Conservation (phyloP, 2,113 vertebrate genomes). For the Lota lota region DNA sequence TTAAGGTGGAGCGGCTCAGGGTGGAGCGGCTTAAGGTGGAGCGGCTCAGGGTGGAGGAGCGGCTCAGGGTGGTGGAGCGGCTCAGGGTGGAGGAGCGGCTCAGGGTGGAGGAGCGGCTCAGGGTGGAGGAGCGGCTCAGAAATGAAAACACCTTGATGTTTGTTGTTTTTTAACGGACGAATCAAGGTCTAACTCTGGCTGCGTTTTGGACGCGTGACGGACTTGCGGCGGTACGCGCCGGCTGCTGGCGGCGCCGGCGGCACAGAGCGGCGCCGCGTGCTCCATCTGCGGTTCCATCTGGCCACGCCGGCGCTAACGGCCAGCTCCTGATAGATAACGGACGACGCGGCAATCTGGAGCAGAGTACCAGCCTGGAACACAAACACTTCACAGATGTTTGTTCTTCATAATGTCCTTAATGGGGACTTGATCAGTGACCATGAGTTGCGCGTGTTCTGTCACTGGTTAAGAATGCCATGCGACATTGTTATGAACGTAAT, state of each 20-base stretch:
- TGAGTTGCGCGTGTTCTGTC: too few relatives aligned
- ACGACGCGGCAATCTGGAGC: slow-evolving; percentile 56
- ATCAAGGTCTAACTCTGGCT: slow-evolving; percentile 53
- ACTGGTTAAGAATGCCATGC: too few relatives aligned
- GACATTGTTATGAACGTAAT: too few relatives aligned
- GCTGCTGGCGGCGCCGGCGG: slow-evolving; percentile 45
- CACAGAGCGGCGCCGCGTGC: slow-evolving; percentile 43
- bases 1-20: slow-evolving; percentile 19
- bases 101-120: too few relatives aligned
- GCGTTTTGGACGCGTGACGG: slow-evolving; percentile 49
- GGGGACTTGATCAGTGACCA: too few relatives aligned
- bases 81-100: too few relatives aligned
- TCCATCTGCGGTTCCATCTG: slow-evolving; percentile 78
- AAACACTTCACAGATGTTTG: too few relatives aligned
- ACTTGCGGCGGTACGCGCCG: slow-evolving; percentile 47
- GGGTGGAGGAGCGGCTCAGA: too few relatives aligned
- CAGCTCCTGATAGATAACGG: too few relatives aligned
- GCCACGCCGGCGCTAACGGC: not conserved
- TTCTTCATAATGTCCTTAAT: too few relatives aligned
- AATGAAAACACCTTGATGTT: too few relatives aligned
- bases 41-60: not conserved
- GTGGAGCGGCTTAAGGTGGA: not conserved
- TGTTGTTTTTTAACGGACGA: slow-evolving; percentile 48
- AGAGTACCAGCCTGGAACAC: not conserved
- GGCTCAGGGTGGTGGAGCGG: too few relatives aligned